Base-by-base conservation (phyloP, 1,140 invertebrate species). In the Drosophila subpulchrella region DNA sequence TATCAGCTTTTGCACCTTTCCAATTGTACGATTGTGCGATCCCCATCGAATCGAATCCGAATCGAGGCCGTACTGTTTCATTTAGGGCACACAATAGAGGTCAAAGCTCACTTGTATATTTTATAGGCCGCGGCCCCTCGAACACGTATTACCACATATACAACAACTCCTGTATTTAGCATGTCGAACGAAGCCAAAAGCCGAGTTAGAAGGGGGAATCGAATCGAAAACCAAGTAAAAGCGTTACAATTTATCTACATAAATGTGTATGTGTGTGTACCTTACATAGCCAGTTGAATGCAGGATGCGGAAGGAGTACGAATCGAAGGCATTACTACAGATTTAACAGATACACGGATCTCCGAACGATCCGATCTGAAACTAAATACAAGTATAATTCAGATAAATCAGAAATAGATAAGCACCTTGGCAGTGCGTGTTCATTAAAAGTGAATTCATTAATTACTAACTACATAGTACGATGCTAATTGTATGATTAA, bases 401-500 rank as follows among this genome's bases (percentile, higher is more conserved):
- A 68, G 60, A 65, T 66, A 66, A 68, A 53, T 51, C 55, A 17
- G 55, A 62, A 56, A 71, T 74, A 54, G 51, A 36, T 36, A 55
- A 53, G 53, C 75, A 50, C 36, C 15, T 20, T 27, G 24, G 10
- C 20, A 47, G 44, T 61, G 42, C 71, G 48, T 54, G 72, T 63
- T 71, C 72, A 78, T 74, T 63, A 30, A 68, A 58, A 39, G 51
- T 48, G 50, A 70, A 82, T 83, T 56, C 71, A 79, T 77, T 83
- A 76, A 76, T 79, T 82, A 82, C 56, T 82, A 80, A 83, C 75
- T 88, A 71, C 67, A 57, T 71, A 88, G 75, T 82, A 79, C 60
- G 73, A 82, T 83, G 79, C 71, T 89, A 83, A 86, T 79, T 83
- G 72, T 81, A 81, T 73, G 78, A 78, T 75, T 77, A 85, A 70